phyloP scores from a whole-genome alignment of 2,113 vertebrate genomes.

The Leptosomus discolor region DNA sequence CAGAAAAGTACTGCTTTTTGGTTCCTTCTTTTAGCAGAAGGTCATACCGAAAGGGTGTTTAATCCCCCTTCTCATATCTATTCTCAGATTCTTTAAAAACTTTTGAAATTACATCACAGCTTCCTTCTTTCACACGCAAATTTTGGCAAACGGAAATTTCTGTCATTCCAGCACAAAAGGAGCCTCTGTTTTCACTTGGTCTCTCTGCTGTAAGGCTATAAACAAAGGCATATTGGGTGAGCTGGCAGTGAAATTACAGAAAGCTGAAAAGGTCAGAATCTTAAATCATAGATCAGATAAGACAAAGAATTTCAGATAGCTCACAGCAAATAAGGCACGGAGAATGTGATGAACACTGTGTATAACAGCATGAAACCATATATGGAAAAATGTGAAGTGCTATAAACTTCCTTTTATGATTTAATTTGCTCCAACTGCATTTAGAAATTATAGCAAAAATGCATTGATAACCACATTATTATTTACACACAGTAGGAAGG shows the following conservation, averaged over 20 bases:
- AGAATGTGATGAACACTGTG: neutral
- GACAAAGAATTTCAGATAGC: conserved; percentile 40
- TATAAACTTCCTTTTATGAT: conserved; percentile 28
- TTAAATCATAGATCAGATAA: conserved; percentile 52
- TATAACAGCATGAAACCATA: neutral
- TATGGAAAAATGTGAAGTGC: neutral
- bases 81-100: neutral
- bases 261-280: conserved; percentile 61
- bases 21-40: neutral
- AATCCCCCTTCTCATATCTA: neutral
- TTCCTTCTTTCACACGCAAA: neutral
- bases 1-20: conserved; percentile 20
- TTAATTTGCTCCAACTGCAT: neutral
- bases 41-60: neutral
- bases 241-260: conserved; percentile 27
- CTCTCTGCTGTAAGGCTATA: conserved; percentile 31
- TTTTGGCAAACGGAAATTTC: neutral
- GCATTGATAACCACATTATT: neutral
- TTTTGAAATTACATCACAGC: neutral
- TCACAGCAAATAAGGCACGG: neutral
- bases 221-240: conserved; percentile 39
- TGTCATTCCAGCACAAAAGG: neutral
- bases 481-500: neutral
- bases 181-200: neutral
- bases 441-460: conserved; percentile 19